These are phyloP conservation scores for Tethya wilhelma DNA, from an alignment of 37 sponge, comb jelly and placozoan genomes.

Conservation along the genomic window DNA sequence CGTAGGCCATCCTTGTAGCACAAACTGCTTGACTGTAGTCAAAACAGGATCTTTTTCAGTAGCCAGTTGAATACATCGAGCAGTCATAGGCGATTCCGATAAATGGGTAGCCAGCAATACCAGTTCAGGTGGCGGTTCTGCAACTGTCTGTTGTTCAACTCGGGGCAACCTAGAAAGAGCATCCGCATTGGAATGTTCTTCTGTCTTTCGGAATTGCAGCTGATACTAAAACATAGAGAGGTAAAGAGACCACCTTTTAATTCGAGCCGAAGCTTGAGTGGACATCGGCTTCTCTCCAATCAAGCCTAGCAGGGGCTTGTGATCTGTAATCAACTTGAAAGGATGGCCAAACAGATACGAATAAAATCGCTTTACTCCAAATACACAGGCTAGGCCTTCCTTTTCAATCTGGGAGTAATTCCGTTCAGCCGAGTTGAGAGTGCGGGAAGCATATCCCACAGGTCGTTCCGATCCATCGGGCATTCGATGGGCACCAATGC, in stretches of 20 bases:
- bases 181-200: conserved; percentile 40
- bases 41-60: conserved; percentile 22
- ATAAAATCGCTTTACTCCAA: conserved; percentile 14
- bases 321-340: conserved; percentile 40
- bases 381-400: conserved; percentile 26
- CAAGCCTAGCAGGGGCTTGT: conserved; percentile 41
- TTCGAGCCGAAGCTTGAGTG: conserved; percentile 22
- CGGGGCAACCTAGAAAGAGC: conserved; percentile 30
- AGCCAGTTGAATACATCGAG: neutral
- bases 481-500: conserved; percentile 1
- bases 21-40: too few relatives aligned
- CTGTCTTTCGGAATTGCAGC: neutral
- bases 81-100: conserved; percentile 7
- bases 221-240: conserved; percentile 14
- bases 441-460: conserved; percentile 17
- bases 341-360: conserved; percentile 8
- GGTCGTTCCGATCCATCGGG: conserved; percentile 16
- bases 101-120: conserved; percentile 2
- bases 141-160: neutral
- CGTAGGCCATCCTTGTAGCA: too few relatives aligned
- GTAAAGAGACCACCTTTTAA: conserved; percentile 20
- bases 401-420: conserved; percentile 17
- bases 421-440: neutral
- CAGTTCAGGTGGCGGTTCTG: conserved; percentile 4
- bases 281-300: conserved; percentile 2